These are phyloP conservation scores for Carapus acus DNA, from an alignment of 2,797 vertebrate genomes.

Conservation along the genomic window DNA sequence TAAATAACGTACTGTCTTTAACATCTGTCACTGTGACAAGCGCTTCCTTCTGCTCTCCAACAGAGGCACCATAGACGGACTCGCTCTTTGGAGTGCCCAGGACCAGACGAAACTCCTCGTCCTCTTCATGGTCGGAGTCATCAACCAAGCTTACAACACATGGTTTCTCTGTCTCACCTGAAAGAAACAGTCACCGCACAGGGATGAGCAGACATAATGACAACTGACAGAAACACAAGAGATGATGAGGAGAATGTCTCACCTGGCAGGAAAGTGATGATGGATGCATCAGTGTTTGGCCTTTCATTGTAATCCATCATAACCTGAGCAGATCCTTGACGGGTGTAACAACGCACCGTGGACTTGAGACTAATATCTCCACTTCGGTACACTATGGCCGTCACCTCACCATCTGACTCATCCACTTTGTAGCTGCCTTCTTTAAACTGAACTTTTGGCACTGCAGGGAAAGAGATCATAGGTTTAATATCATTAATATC, in stretches of 20 bases:
- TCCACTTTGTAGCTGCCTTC: conserved; percentile 72
- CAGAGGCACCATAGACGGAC: conserved; percentile 71
- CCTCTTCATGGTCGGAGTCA: conserved; percentile 78
- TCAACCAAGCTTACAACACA: conserved; percentile 78
- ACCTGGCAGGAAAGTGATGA: conserved; percentile 79
- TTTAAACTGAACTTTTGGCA: conserved; percentile 80
- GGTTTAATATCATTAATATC: not conserved
- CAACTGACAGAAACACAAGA: not conserved
- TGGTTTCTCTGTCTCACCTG: conserved; percentile 81
- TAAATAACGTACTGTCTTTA: conserved; percentile 76
- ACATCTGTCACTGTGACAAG: conserved; percentile 77
- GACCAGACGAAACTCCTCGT: conserved; percentile 81
- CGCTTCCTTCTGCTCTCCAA: conserved; percentile 79
- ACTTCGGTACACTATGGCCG: conserved; percentile 70
- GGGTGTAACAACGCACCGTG: conserved; percentile 75
- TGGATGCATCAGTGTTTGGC: conserved; percentile 77
- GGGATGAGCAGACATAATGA: not conserved
- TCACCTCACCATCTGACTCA: conserved; percentile 73
- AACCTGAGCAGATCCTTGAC: conserved; percentile 80
- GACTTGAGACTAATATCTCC: conserved; percentile 74
- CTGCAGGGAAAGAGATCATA: conserved; percentile 50
- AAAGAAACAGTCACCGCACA: not conserved
- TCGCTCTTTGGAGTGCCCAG: conserved; percentile 78
- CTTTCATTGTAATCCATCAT: conserved; percentile 80
- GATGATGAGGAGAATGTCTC: conserved; percentile 1